phyloP scores from a whole-genome alignment of 2,113 vertebrate species.

The Diphyllodes magnificus region DNA sequence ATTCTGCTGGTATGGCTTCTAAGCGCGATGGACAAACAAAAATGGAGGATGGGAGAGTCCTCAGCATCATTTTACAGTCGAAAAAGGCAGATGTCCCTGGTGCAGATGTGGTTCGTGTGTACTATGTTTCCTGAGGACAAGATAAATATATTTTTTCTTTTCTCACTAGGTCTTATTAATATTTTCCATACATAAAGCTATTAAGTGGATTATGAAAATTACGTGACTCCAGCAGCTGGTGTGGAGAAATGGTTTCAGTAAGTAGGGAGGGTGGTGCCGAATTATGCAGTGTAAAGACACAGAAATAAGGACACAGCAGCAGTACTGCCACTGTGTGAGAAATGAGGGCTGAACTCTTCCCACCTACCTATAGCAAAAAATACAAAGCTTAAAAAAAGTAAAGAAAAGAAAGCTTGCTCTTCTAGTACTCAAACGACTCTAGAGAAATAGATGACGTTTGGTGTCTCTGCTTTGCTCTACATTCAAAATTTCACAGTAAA shows the following conservation, averaged over 20 bases:
- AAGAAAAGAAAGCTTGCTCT: neutral
- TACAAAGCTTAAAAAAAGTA: neutral
- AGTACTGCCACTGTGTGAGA: neutral
- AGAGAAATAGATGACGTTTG: neutral
- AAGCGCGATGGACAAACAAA: neutral
- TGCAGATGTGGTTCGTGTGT: neutral
- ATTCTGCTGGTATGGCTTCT: neutral
- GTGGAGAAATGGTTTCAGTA: neutral
- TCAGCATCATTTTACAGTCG: neutral
- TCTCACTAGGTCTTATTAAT: neutral
- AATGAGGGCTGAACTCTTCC: neutral
- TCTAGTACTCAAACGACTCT: neutral
- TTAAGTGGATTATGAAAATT: neutral
- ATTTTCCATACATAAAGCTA: neutral
- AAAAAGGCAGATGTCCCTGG: neutral
- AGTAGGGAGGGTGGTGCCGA: neutral
- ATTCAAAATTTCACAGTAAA: neutral
- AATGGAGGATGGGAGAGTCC: neutral
- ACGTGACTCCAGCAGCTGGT: neutral
- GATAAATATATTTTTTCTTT: neutral
- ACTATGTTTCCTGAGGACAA: neutral
- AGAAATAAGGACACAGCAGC: neutral
- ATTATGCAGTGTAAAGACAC: neutral
- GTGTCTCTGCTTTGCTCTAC: neutral
- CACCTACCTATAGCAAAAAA: neutral